Evolutionary conservation across 2,888 invertebrate genomes (phyloP).

Genomic region (Synergus itoensis): DNA sequence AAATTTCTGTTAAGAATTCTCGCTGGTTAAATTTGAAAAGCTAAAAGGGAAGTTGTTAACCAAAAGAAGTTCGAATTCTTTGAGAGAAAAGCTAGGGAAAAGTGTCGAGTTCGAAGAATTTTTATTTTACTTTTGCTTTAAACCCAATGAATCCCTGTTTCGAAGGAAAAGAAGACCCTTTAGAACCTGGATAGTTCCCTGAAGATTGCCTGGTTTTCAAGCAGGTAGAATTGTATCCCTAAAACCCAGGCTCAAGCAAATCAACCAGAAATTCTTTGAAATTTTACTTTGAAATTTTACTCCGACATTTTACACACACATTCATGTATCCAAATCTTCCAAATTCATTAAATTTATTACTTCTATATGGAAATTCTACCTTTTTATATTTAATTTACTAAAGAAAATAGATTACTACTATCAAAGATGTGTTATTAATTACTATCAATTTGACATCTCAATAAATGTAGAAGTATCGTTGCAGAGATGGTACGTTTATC

Average conservation of each 20-base stretch:
- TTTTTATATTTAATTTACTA: no score
- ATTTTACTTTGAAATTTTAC: slow-evolving; percentile 12
- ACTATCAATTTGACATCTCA: no score
- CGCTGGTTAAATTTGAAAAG: not conserved
- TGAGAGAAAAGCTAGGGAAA: not conserved
- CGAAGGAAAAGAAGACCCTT: slow-evolving; percentile 40
- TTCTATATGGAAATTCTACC: not conserved
- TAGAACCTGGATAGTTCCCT: slow-evolving; percentile 45
- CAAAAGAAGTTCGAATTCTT: not conserved
- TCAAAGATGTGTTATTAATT: no score
- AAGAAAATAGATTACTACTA: no score
- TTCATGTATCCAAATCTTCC: not conserved
- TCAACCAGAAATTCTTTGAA: slow-evolving; percentile 55
- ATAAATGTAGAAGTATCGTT: no score
- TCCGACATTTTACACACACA: slow-evolving; percentile 39
- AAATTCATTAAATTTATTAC: not conserved
- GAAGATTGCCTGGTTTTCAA: not conserved
- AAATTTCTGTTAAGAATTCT: not conserved
- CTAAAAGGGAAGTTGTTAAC: not conserved
- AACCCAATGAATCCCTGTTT: not conserved
- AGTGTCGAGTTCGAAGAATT: not conserved
- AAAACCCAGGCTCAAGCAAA: slow-evolving; percentile 64
- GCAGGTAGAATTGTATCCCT: slow-evolving; percentile 52
- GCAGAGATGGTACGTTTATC: no score
- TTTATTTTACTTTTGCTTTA: slow-evolving; percentile 6